These are phyloP conservation scores for Denticeps clupeoides DNA, from an alignment of 2,797 vertebrate species.

Conservation along the genomic window DNA sequence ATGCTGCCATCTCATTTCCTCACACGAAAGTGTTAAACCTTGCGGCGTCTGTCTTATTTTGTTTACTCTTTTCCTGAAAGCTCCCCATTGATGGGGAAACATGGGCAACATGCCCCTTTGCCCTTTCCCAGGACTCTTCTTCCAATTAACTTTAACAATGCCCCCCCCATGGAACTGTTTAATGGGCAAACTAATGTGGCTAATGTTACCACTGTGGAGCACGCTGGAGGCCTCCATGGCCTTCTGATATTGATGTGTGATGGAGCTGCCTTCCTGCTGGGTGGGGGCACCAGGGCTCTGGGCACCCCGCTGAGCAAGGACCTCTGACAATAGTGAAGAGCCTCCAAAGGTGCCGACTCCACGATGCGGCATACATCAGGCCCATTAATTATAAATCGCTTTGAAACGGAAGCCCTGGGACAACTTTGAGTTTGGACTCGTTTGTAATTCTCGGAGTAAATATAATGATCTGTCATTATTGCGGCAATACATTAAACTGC, in stretches of 20 bases:
- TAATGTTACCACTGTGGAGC: slow-evolving; percentile 15
- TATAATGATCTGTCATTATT: too few species aligned
- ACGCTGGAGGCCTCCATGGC: slow-evolving; percentile 7
- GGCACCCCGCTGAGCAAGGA: slow-evolving; percentile 12
- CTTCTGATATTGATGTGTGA: slow-evolving; percentile 12
- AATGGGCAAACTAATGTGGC: slow-evolving; percentile 31
- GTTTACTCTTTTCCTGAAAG: slow-evolving; percentile 2
- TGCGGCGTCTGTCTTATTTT: slow-evolving; percentile 4
- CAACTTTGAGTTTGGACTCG: too few species aligned
- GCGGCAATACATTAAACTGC: too few species aligned
- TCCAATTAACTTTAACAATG: slow-evolving; percentile 28
- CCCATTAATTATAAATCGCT: too few species aligned
- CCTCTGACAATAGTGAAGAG: slow-evolving; percentile 8
- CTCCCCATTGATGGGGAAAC: background rate
- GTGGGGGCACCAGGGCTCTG: background rate
- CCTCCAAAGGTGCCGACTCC: background rate
- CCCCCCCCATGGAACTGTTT: slow-evolving; percentile 18
- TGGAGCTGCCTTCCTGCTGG: slow-evolving; percentile 14
- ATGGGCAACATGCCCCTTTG: slow-evolving; percentile 3
- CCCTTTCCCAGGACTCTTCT: slow-evolving; percentile 21
- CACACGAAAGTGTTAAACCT: slow-evolving; percentile 6
- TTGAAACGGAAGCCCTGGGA: too few species aligned
- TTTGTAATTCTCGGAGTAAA: too few species aligned
- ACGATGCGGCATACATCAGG: slow-evolving; percentile 1
- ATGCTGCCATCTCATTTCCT: background rate